These are phyloP conservation scores for Metalampra italica DNA, from an alignment of 2,888 invertebrate species.

Conservation along the genomic window DNA sequence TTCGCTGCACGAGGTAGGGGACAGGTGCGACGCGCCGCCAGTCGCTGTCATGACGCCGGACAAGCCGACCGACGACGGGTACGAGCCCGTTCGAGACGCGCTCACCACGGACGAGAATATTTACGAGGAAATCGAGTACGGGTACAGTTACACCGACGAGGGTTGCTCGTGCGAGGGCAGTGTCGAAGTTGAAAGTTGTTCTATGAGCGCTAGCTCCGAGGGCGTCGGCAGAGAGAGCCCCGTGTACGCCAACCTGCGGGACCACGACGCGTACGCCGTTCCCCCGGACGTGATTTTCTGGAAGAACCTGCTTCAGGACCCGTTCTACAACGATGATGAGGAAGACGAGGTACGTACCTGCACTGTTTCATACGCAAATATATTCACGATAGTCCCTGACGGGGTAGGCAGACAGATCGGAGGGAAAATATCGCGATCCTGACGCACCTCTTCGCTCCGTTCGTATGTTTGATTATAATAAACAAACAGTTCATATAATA, in stretches of 20 bases:
- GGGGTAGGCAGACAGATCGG: no score
- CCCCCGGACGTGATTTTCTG: conserved; percentile 74
- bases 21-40: conserved; percentile 46
- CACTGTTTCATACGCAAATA: no score
- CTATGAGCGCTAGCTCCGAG: conserved; percentile 67
- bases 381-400: not conserved
- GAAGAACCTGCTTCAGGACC: conserved; percentile 70
- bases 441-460: no score
- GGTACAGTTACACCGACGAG: conserved; percentile 62
- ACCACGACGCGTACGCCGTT: conserved; percentile 68
- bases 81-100: conserved; percentile 69
- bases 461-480: no score
- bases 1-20: conserved; percentile 67
- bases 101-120: conserved; percentile 64
- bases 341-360: conserved; percentile 70
- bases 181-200: conserved; percentile 68
- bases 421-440: no score
- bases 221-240: conserved; percentile 66
- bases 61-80: conserved; percentile 65
- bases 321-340: conserved; percentile 75
- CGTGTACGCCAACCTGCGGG: conserved; percentile 65
- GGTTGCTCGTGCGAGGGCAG: conserved; percentile 70
- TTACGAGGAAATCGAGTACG: conserved; percentile 70
- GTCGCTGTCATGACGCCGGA: conserved; percentile 66
- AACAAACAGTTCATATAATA: no score